Evolutionary conservation across 2,888 invertebrate species (phyloP).

Genomic region (Cheilosia urbana): DNA sequence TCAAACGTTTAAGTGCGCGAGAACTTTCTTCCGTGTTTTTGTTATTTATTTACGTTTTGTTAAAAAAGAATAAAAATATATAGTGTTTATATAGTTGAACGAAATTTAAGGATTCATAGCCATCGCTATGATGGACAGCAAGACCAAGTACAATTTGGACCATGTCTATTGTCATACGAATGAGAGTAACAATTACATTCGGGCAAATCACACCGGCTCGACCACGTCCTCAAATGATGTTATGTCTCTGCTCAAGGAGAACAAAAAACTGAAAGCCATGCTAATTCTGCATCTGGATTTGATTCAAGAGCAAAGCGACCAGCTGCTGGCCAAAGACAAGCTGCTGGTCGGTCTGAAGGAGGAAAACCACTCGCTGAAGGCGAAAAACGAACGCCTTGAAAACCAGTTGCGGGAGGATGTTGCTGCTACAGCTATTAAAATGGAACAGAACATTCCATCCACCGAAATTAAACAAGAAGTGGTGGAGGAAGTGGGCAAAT

Average conservation of each 20-base stretch:
- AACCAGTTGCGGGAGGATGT: constrained; percentile 75
- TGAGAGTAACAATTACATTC: constrained; percentile 78
- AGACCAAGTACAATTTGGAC: constrained; percentile 79
- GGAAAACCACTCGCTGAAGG: constrained; percentile 92
- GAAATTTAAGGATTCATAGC: constrained; percentile 64
- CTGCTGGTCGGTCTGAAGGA: constrained; percentile 88
- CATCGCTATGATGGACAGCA: constrained; percentile 77
- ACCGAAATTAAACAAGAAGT: constrained; percentile 78
- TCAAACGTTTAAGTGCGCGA: constrained; percentile 52
- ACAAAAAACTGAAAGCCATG: constrained; percentile 87
- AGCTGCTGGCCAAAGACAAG: constrained; percentile 91
- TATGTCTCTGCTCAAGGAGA: constrained; percentile 81
- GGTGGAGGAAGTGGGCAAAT: constrained; percentile 83
- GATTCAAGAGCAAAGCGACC: constrained; percentile 95
- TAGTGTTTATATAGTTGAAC: constrained; percentile 63
- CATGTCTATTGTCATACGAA: constrained; percentile 81
- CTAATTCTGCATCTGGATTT: constrained; percentile 93
- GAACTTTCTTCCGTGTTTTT: constrained; percentile 54
- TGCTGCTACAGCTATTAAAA: constrained; percentile 78
- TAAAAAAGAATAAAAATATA: constrained; percentile 7
- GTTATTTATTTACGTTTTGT: constrained; percentile 63
- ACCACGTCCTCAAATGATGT: constrained; percentile 76
- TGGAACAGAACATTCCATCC: constrained; percentile 73
- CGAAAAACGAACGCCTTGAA: constrained; percentile 78
- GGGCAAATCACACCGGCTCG: constrained; percentile 77